phyloP scores from a whole-genome alignment of 1,140 invertebrate genomes.

The Bradysia coprophila region DNA sequence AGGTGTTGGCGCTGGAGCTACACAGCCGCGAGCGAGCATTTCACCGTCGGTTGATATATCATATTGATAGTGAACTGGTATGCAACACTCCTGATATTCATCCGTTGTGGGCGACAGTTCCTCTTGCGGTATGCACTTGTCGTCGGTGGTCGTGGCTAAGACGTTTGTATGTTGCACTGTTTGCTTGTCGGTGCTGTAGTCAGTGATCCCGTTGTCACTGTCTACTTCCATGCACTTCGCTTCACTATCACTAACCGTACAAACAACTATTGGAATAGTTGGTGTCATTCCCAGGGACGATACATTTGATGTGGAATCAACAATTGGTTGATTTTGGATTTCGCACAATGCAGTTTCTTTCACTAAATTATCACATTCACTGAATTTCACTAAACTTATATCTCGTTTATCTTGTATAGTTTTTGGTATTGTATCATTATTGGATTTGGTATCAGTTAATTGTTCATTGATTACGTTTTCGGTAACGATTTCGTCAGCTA shows the following conservation, averaged over 20 bases:
- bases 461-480: background rate
- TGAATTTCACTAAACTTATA: background rate
- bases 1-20: constrained; percentile 15
- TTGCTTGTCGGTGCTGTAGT: background rate
- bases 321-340: background rate
- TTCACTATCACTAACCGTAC: background rate
- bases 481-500: background rate
- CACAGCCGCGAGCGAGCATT: constrained; percentile 11
- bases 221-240: background rate
- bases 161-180: background rate
- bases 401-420: background rate
- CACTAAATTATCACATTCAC: background rate
- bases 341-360: background rate
- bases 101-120: constrained; percentile 20
- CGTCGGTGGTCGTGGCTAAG: constrained; percentile 7
- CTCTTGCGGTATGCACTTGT: constrained; percentile 6
- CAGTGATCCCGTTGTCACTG: background rate
- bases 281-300: background rate
- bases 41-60: constrained; percentile 7
- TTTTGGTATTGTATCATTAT: background rate
- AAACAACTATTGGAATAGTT: background rate
- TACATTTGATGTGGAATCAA: background rate
- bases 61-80: constrained; percentile 14
- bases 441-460: background rate
- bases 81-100: constrained; percentile 17